Evolutionary conservation across 2,797 vertebrate species (phyloP).

Genomic region (Salmo trutta): DNA sequence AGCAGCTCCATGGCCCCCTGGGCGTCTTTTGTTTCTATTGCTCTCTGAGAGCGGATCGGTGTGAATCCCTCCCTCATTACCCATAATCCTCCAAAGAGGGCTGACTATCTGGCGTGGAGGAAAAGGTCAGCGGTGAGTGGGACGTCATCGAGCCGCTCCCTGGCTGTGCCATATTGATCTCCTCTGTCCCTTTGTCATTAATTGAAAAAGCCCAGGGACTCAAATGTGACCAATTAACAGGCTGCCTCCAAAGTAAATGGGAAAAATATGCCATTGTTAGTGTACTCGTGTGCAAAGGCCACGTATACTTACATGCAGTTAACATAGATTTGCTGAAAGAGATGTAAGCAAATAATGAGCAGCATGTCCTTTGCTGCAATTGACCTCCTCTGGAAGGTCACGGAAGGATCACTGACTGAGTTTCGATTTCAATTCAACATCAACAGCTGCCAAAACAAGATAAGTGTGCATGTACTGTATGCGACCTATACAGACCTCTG

Average conservation of each 20-base stretch:
- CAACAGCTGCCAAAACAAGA: background rate
- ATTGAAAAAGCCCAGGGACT: conserved; percentile 13
- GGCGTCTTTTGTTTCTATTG: background rate
- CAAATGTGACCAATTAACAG: conserved; percentile 9
- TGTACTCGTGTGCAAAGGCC: background rate
- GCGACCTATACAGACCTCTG: background rate
- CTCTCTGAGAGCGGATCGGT: background rate
- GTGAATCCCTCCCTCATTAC: conserved; percentile 53
- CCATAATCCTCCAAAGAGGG: conserved; percentile 58
- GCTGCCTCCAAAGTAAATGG: background rate
- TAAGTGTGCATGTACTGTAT: background rate
- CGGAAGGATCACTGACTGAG: background rate
- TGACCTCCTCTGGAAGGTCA: background rate
- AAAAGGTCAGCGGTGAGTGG: conserved; percentile 52
- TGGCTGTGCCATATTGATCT: conserved; percentile 35
- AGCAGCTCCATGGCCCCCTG: background rate
- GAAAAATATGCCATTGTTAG: conserved; percentile 4
- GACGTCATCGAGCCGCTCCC: conserved; percentile 4
- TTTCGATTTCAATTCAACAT: background rate
- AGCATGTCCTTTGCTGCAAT: background rate
- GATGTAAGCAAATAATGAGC: background rate
- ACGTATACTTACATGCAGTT: conserved; percentile 19
- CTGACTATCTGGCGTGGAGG: conserved; percentile 52
- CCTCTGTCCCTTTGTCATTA: conserved; percentile 2
- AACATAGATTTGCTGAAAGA: conserved; percentile 24